Conservation (phyloP, 2,888 invertebrate genomes). For the Gymnosoma rotundatum region DNA sequence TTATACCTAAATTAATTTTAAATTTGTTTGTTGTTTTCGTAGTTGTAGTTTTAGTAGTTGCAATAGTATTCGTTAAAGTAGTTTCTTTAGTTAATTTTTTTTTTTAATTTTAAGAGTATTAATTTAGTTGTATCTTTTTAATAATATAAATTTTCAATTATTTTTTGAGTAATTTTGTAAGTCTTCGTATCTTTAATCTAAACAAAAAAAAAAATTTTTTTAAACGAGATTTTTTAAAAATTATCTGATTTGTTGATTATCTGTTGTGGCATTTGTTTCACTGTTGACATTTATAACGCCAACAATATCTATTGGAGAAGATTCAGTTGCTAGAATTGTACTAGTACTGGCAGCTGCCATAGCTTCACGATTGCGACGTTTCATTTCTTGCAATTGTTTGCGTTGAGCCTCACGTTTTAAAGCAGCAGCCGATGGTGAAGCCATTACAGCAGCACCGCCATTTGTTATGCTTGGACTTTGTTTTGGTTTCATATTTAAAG, state of each 20-base stretch:
- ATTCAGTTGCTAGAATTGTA: conserved; percentile 11
- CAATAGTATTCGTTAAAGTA: conserved; percentile 54
- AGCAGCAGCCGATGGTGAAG: conserved; percentile 81
- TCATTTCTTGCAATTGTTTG: conserved; percentile 89
- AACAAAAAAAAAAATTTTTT: not conserved
- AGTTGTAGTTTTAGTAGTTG: conserved; percentile 14
- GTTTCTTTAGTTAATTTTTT: conserved; percentile 46
- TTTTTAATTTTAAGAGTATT: conserved; percentile 59
- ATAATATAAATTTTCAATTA: conserved; percentile 13
- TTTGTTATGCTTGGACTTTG: conserved; percentile 68
- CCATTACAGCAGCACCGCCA: conserved; percentile 72
- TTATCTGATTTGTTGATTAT: conserved; percentile 57
- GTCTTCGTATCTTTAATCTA: conserved; percentile 37
- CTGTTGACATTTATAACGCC: conserved; percentile 27
- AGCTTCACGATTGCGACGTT: conserved; percentile 80
- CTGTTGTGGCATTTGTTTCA: conserved; percentile 22
- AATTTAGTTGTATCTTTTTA: conserved; percentile 49
- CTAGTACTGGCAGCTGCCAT: conserved; percentile 72
- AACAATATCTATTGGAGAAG: conserved; percentile 31
- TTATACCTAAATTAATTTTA: not conserved
- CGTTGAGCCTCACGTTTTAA: conserved; percentile 88
- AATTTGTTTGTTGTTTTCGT: conserved; percentile 8
- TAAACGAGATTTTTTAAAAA: conserved; percentile 43
- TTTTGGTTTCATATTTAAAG: conserved; percentile 69
- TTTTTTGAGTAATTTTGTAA: conserved; percentile 37